Base-by-base conservation (phyloP, 1,140 invertebrate genomes). In the Riptortus pedestris region DNA sequence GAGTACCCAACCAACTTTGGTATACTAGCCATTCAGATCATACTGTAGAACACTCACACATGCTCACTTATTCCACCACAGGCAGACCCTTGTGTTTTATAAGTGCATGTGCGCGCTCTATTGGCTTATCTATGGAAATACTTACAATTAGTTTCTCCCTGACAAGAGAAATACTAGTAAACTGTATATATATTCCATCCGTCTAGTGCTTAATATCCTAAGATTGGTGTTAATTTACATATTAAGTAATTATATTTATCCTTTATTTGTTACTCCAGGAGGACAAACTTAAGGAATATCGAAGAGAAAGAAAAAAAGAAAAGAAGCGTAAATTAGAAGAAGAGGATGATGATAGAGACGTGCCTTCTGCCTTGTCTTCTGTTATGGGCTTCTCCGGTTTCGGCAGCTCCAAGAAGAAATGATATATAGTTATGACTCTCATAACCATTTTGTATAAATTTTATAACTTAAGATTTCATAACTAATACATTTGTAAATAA, bases 311-410 rank as follows among this genome's bases (percentile, higher is more conserved):
- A 71, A 81, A 87, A 68, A 92, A 93, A 75, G 90, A 96, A 63
- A 85, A 86, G 52, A 97, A 97, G 73, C 78, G 91, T 43, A 95
- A 92, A 77, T 77, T 85, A 16, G 84, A 91, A 61, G 86, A 92
- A 67, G 78, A 80, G 31, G 78, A 82, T 2, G 83, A 86, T 29
- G 27, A 48, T 16, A 81, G 84, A 27, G 77, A 79, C 1, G 81
- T 84, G 27, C 85, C 80, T 63, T 82, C 82, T 57, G 93, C 98
- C 74, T 85, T 98, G 77, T 87, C 91, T 9, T 85, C 91, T 63
- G 85, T 98, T 47, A 98, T 98, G 96, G 96, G 96, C 18, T 99
- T 98, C 75, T 90, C 89, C 14, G 94, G 93, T 1, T 99, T 99
- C 80, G 91, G 93, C 1, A 84, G 86, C 1, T 86, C 89, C 22